Base-by-base conservation (phyloP, 2,888 invertebrate species). In the Apamea monoglypha region DNA sequence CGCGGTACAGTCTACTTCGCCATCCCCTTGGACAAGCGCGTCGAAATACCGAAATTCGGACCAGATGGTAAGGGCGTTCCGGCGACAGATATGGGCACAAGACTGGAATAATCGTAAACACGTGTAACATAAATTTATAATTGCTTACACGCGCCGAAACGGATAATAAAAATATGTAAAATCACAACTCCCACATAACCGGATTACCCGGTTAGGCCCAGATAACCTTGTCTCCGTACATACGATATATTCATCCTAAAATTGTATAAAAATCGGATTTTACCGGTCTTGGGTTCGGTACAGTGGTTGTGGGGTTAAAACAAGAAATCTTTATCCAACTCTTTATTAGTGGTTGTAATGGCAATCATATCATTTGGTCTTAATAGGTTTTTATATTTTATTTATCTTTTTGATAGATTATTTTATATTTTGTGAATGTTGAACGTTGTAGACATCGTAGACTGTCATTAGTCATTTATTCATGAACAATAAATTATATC, bases 151-250 rank as follows among this genome's bases (percentile, higher is more conserved):
- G 68, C 14, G 29, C 29, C 80, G 68, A 59, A 50, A 50, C 12
- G n/a, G n/a, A 47, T 40, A 68, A 68, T 78, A 68, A 79, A 79
- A 80, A 50, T 29, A 59, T 81, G 56, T 80, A 10, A 79, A 66
- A 50, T 73, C 81, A 36, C 25, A 66, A 29, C 36, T 47, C 64
- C 64, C 66, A 61, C 64, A 66, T 64, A 18, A 50, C 73, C 16
- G 72, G 73, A 72, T 72, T 79, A 73, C 18, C 36, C 56, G 25
- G 29, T 80, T 59, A 72, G 81, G 59, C 44, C 64, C 80, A 25
- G 64, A 36, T 66, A 79, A 47, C 36, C 36, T 72, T 36, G 25
- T 56, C 53, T 29, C 64, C 32, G 29, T 56, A 63, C 21, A 32
- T 29, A 56, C 16, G n/a, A n/a, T n/a, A n/a, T n/a, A 50, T 64